Percentiles rank a stretch among this genome's conserved stretches.
These are phyloP conservation scores for Pterocles orientalis DNA, from an alignment of 2,113 vertebrate genomes.

Conservation along the genomic window DNA sequence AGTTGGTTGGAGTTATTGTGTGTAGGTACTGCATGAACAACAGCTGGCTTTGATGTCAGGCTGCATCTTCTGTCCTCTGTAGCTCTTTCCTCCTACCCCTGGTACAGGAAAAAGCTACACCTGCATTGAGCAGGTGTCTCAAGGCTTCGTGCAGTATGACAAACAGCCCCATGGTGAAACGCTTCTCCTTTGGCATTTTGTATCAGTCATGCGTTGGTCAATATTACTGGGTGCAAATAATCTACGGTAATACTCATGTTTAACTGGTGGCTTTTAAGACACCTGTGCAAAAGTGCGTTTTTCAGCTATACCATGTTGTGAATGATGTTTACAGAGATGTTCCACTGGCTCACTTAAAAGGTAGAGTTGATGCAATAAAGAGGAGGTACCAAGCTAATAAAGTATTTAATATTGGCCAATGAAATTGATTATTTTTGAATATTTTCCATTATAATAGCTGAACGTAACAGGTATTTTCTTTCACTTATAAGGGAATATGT, in stretches of 20 bases:
- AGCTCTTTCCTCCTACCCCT: neutral
- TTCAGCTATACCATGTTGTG: neutral
- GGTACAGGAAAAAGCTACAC: neutral
- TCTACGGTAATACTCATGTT: neutral
- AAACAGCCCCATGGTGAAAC: neutral
- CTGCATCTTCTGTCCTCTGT: neutral
- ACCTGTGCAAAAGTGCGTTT: neutral
- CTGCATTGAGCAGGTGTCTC: neutral
- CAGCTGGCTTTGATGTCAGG: neutral
- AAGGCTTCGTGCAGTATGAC: neutral
- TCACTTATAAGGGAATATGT: neutral
- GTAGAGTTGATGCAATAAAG: neutral
- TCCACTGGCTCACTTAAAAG: neutral
- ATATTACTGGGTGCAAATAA: neutral
- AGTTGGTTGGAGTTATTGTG: neutral
- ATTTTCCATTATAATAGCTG: neutral
- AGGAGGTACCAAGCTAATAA: neutral
- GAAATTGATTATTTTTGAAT: neutral
- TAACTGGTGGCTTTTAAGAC: neutral
- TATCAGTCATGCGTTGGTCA: accelerated
- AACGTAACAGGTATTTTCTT: neutral
- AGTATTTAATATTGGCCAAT: neutral
- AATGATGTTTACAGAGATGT: neutral
- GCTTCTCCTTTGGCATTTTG: neutral
- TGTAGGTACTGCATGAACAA: neutral